These are phyloP conservation scores for Sarcophaga carnaria DNA, from an alignment of 2,888 invertebrate species.

Conservation along the genomic window DNA sequence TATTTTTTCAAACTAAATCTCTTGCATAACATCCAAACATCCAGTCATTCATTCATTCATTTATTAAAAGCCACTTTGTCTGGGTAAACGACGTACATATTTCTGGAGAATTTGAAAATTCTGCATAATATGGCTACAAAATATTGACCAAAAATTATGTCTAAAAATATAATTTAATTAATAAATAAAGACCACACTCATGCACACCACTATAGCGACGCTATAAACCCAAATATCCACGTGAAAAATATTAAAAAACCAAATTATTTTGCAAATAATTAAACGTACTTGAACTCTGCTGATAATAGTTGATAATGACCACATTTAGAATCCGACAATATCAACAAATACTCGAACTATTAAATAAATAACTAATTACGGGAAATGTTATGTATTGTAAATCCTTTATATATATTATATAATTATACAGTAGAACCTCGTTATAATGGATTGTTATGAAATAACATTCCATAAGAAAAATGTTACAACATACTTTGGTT, in stretches of 20 bases:
- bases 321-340: conserved; percentile 10
- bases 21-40: too few species aligned
- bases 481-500: too few species aligned
- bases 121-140: conserved; percentile 9
- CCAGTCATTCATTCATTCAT: not conserved
- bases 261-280: conserved; percentile 39
- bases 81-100: not conserved
- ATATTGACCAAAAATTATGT: conserved; percentile 7
- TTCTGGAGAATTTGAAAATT: not conserved
- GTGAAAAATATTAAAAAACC: conserved; percentile 20
- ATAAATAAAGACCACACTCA: conserved; percentile 13
- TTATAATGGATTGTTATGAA: too few species aligned
- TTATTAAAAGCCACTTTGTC: not conserved
- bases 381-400: conserved; percentile 11
- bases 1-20: too few species aligned
- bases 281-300: conserved; percentile 43
- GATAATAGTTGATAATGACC: conserved; percentile 11
- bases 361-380: conserved; percentile 59
- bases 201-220: not conserved
- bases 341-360: not conserved
- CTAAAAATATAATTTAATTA: conserved; percentile 20
- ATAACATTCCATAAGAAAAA: too few species aligned
- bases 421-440: too few species aligned
- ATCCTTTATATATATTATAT: too few species aligned
- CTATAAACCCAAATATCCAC: not conserved